A percentile compares a stretch with the other conserved stretches of the same genome.
These are phyloP conservation scores for Microtus pennsylvanicus DNA, from an alignment of 2,113 vertebrate species.

Conservation along the genomic window DNA sequence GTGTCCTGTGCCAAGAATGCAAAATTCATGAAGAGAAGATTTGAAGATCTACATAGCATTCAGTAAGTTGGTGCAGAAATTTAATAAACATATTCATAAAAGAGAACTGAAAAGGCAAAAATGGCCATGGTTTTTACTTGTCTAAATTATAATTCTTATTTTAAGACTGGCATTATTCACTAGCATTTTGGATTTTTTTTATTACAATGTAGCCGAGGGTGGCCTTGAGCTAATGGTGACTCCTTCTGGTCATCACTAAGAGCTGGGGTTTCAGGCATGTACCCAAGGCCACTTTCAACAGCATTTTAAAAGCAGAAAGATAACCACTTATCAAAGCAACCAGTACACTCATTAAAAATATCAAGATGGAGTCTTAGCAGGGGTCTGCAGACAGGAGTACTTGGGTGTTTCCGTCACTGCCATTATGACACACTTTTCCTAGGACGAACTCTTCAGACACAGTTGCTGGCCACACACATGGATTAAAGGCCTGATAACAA, in stretches of 20 bases:
- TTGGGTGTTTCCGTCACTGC: neutral
- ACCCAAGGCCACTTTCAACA: neutral
- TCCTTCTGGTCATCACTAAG: neutral
- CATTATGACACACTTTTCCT: neutral
- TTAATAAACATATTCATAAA: neutral
- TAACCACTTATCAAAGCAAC: neutral
- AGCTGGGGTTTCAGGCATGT: neutral
- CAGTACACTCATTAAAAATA: conserved; percentile 36
- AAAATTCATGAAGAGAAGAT: neutral
- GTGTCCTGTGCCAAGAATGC: neutral
- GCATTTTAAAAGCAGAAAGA: neutral
- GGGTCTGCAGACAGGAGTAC: neutral
- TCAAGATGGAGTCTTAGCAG: conserved; percentile 23
- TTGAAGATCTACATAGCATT: neutral
- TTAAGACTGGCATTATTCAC: neutral
- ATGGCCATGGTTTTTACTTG: neutral
- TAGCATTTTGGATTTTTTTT: neutral
- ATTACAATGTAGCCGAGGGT: no score
- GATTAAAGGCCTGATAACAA: neutral
- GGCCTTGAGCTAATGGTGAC: no score
- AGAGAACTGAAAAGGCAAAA: conserved; percentile 30
- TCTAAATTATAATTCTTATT: conserved; percentile 45
- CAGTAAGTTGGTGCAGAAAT: neutral
- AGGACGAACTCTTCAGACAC: conserved; percentile 12
- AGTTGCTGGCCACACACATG: neutral